phyloP scores from a whole-genome alignment of 1,140 invertebrate species.

The Pseudomyrmex flavicornis region DNA sequence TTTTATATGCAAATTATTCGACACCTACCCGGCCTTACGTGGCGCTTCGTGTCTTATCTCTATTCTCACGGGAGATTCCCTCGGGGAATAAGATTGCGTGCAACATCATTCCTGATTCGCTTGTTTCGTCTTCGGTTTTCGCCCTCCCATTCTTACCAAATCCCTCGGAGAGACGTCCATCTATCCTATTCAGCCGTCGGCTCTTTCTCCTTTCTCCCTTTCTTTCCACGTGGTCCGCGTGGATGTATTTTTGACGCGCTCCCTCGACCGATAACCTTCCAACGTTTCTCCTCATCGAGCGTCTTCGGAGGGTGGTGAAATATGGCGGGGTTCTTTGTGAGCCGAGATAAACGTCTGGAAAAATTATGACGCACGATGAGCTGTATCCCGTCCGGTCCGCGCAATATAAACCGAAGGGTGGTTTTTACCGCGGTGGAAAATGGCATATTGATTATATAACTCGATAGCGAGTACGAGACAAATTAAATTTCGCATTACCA shows the following conservation, averaged over 20 bases:
- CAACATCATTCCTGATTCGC: conserved; percentile 63
- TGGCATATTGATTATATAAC: conserved; percentile 34
- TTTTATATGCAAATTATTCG: conserved; percentile 77
- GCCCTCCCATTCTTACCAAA: conserved; percentile 26
- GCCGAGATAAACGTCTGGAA: conserved; percentile 50
- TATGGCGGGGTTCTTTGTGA: conserved; percentile 43
- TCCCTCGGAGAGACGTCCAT: conserved; percentile 45
- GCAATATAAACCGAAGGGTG: neutral
- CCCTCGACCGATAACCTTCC: conserved; percentile 64
- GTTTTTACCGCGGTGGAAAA: neutral
- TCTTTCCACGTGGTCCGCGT: conserved; percentile 26
- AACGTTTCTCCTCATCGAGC: conserved; percentile 29
- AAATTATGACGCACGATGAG: conserved; percentile 48
- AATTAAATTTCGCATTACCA: conserved; percentile 43
- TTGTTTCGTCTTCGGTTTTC: conserved; percentile 15
- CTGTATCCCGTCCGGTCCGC: neutral
- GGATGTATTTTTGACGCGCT: conserved; percentile 71
- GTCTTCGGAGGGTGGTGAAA: conserved; percentile 54
- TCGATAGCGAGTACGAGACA: neutral
- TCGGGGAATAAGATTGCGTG: conserved; percentile 74
- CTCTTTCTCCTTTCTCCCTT: neutral
- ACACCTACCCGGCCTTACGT: conserved; percentile 71
- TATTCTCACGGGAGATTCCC: conserved; percentile 68
- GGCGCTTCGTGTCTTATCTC: conserved; percentile 77
- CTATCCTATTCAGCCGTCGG: conserved; percentile 8